Conservation (phyloP, 2,113 vertebrate species). For the Gallinago media region DNA sequence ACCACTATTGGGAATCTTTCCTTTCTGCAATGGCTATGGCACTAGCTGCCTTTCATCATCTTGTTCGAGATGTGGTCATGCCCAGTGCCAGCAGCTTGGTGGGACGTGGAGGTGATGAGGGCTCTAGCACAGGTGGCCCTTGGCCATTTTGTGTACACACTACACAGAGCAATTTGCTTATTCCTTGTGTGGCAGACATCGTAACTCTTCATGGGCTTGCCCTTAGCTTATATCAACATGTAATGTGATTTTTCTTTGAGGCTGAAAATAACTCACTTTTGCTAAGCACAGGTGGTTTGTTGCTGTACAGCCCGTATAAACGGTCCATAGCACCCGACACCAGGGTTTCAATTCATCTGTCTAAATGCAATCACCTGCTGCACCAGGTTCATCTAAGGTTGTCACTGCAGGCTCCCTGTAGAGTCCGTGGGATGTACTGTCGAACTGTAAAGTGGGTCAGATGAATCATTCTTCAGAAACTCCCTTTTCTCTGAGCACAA, state of each 20-base stretch:
- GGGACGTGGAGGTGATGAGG: background rate
- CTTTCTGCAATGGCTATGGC: background rate
- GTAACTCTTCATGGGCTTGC: accelerated
- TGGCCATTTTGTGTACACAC: background rate
- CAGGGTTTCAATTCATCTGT: background rate
- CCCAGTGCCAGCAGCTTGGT: background rate
- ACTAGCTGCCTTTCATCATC: background rate
- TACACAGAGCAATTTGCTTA: background rate
- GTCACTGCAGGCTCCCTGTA: background rate
- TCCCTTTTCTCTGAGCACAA: background rate
- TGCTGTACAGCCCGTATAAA: background rate
- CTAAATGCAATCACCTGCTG: background rate
- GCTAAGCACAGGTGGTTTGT: slow-evolving; percentile 1
- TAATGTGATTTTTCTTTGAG: background rate
- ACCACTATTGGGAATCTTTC: background rate
- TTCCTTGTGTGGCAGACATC: background rate
- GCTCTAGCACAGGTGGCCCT: background rate
- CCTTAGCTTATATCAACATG: background rate
- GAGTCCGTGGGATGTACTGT: background rate
- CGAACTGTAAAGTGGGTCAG: slow-evolving; percentile 17
- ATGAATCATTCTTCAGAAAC: slow-evolving; percentile 41
- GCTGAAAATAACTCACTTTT: slow-evolving; percentile 22
- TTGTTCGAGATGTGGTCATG: background rate
- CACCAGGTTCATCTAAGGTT: background rate
- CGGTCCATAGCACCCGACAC: background rate